These are phyloP conservation scores for Sphecodes monilicornis DNA, from an alignment of 2,888 invertebrate species.

Conservation along the genomic window DNA sequence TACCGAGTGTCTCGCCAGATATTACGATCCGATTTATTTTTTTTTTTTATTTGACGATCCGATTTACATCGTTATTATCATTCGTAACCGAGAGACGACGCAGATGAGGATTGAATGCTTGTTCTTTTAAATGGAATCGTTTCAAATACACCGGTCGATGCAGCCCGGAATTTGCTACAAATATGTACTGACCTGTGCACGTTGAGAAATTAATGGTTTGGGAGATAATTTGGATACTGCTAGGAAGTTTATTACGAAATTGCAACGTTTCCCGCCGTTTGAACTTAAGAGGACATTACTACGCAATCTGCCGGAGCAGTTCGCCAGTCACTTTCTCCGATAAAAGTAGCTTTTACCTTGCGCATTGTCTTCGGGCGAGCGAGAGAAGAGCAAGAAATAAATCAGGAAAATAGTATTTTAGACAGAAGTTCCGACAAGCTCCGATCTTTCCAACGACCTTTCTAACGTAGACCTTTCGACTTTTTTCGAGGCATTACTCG, in stretches of 20 bases:
- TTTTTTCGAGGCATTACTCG: not conserved
- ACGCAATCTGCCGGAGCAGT: not conserved
- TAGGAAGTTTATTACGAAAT: not conserved
- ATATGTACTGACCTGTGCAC: not conserved
- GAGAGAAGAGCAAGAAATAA: not conserved
- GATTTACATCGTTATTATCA: too few species aligned
- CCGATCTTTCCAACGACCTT: not conserved
- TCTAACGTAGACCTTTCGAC: not conserved
- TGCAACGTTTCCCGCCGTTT: constrained; percentile 1
- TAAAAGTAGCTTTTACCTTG: constrained; percentile 34
- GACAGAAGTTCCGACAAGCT: not conserved
- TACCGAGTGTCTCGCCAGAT: too few species aligned
- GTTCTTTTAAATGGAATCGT: not conserved
- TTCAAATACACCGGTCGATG: not conserved
- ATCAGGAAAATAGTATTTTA: not conserved
- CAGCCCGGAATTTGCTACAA: not conserved
- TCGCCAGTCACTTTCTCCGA: constrained; percentile 42
- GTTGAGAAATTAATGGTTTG: not conserved
- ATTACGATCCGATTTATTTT: too few species aligned
- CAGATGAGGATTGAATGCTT: not conserved
- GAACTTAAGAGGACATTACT: not conserved
- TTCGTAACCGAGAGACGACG: not conserved
- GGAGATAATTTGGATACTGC: not conserved
- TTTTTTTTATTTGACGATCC: too few species aligned
- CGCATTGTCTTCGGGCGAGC: not conserved